Percentiles rank a stretch among this genome's conserved stretches.
These are phyloP conservation scores for Drosophila trapezifrons DNA, from an alignment of 1,140 invertebrate species.

Conservation along the genomic window DNA sequence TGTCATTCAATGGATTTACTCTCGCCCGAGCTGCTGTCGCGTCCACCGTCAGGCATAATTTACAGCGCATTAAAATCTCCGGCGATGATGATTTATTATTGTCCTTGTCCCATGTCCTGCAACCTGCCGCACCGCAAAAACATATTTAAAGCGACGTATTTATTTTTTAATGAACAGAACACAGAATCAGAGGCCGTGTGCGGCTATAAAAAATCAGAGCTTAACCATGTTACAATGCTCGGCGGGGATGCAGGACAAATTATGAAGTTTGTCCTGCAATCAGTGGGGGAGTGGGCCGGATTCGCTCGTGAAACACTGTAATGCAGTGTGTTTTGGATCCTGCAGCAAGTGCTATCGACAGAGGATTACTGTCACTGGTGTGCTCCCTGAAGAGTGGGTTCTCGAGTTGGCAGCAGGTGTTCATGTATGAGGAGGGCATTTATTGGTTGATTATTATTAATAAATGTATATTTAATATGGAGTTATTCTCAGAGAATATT, in stretches of 20 bases:
- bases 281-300: constrained; percentile 4
- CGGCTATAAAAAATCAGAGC: constrained; percentile 50
- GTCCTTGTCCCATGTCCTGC: constrained; percentile 34
- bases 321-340: constrained; percentile 9
- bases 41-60: constrained; percentile 66
- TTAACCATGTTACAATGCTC: constrained; percentile 57
- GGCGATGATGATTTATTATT: constrained; percentile 76
- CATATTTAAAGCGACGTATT: constrained; percentile 74
- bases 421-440: neutral
- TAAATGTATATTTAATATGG: neutral
- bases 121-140: constrained; percentile 53
- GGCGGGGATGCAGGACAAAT: constrained; percentile 27
- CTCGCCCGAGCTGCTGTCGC: constrained; percentile 10
- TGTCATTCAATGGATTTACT: constrained; percentile 55
- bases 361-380: constrained; percentile 23
- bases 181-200: constrained; percentile 1
- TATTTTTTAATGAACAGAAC: constrained; percentile 68
- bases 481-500: neutral
- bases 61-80: constrained; percentile 72
- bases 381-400: constrained; percentile 5
- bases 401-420: neutral
- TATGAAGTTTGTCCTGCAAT: constrained; percentile 44
- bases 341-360: constrained; percentile 14
- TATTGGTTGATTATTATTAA: neutral
- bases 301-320: neutral